A percentile compares a stretch with the other conserved stretches of the same genome.
These are phyloP conservation scores for Platysternon megacephalum DNA, from an alignment of 2,113 vertebrate species.

Conservation along the genomic window DNA sequence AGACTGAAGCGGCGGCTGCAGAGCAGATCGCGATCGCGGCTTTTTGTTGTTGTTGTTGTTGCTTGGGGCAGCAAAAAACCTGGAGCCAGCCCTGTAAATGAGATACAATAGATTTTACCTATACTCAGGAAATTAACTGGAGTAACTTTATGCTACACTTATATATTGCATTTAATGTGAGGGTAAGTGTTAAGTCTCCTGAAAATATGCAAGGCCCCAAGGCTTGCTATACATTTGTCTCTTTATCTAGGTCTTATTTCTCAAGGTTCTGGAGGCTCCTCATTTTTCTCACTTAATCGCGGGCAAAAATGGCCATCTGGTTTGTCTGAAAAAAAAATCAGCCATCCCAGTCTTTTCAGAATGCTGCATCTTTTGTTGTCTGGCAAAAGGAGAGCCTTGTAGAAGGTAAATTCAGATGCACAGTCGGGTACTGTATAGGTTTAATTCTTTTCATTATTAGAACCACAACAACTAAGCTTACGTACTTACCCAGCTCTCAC, in stretches of 20 bases:
- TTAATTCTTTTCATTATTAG: neutral
- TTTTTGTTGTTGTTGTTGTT: too few species aligned
- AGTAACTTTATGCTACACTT: neutral
- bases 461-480: neutral
- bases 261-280: neutral
- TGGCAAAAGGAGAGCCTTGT: neutral
- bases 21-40: too few species aligned
- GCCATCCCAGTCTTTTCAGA: neutral
- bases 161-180: neutral
- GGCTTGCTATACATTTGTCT: neutral
- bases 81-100: too few species aligned
- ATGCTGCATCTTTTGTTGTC: neutral
- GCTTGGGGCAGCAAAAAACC: too few species aligned
- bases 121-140: neutral
- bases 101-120: neutral
- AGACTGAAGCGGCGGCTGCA: too few species aligned
- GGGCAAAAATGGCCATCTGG: neutral
- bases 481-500: neutral
- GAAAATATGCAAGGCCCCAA: neutral
- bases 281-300: neutral
- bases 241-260: neutral
- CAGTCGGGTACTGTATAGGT: fast-evolving
- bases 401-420: neutral
- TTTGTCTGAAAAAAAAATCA: neutral
- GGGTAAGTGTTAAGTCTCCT: neutral